Evolutionary conservation across 53 echinoderm and acorn worm species (phyloP).

Genomic region (Mesocentrotus franciscanus): DNA sequence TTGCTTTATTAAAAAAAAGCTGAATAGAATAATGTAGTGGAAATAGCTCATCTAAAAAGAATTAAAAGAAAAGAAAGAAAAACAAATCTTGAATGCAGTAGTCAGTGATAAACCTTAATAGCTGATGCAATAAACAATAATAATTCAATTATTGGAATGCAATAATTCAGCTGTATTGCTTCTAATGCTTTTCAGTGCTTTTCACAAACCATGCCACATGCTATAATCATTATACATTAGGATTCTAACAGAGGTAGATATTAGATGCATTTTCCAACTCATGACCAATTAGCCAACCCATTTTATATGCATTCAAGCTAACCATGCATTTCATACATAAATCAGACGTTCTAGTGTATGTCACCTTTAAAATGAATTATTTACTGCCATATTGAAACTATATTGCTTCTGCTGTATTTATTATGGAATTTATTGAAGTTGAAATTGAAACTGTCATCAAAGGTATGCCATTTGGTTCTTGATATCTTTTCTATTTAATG

Average conservation of each 20-base stretch:
- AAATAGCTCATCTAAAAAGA: neutral
- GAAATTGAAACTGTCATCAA: neutral
- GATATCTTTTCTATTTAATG: neutral
- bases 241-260: neutral
- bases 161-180: neutral
- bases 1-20: neutral
- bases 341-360: neutral
- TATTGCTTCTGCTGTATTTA: neutral
- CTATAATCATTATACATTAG: neutral
- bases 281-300: neutral
- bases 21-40: neutral
- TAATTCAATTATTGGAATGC: neutral
- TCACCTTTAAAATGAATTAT: neutral
- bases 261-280: slow-evolving; percentile 32
- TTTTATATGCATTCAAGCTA: neutral
- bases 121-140: neutral
- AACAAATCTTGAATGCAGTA: neutral
- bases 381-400: neutral
- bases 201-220: neutral
- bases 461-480: neutral
- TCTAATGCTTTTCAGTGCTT: slow-evolving; percentile 6
- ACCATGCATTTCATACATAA: neutral
- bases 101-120: neutral
- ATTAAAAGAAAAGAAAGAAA: neutral
- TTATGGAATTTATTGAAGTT: neutral